Conservation (phyloP, 2,113 vertebrate species). For the Pollimyrus isidori region DNA sequence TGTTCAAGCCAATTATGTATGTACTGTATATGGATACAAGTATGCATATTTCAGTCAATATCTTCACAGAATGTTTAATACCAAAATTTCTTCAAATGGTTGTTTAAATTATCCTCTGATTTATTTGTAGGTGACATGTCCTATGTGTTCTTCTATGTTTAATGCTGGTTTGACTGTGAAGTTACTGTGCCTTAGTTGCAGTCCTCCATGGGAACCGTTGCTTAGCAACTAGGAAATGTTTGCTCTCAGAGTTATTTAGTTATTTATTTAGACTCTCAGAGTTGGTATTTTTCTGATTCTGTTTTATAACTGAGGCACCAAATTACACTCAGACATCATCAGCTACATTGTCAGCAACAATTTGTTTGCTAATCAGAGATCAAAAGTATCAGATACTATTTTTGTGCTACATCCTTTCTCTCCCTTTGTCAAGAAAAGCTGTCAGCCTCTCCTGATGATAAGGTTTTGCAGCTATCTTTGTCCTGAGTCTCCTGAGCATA, state of each 20-base stretch:
- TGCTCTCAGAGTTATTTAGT: not conserved
- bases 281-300: not conserved
- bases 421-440: not conserved
- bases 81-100: not conserved
- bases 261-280: not conserved
- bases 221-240: conserved; percentile 18
- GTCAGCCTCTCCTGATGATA: not conserved
- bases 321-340: not conserved
- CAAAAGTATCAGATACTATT: not conserved
- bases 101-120: not conserved
- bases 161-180: not conserved
- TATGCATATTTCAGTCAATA: not conserved
- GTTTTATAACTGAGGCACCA: not conserved
- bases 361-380: not conserved
- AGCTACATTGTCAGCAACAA: not conserved
- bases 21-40: not conserved
- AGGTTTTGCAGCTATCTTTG: not conserved
- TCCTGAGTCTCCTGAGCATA: not conserved
- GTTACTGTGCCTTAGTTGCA: not conserved
- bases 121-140: not conserved
- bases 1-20: not conserved
- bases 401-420: not conserved
- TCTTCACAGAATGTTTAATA: not conserved
- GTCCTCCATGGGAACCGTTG: conserved; percentile 11
- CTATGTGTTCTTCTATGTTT: not conserved